A percentile compares a stretch with the other conserved stretches of the same genome.
phyloP scores from a whole-genome alignment of 2,888 invertebrate species.

The Rhingia rostrata region DNA sequence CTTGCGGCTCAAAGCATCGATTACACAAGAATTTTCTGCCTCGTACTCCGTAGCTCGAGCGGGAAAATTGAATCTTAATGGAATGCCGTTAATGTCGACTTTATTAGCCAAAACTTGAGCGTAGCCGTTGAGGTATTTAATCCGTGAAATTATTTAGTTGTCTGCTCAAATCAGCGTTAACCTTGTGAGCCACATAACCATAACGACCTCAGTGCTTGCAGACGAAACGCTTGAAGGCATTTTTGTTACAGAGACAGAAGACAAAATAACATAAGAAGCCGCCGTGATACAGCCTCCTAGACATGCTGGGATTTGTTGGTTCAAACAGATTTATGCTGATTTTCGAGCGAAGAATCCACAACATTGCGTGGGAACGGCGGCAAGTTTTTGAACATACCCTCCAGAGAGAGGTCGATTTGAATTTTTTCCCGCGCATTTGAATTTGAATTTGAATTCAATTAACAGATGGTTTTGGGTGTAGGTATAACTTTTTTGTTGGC shows the following conservation, averaged over 20 bases:
- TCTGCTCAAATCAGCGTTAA: constrained; percentile 37
- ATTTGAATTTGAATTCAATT: constrained; percentile 43
- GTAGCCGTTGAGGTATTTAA: not conserved
- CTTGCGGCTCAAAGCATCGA: constrained; percentile 43
- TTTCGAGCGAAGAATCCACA: not conserved
- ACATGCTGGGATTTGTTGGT: constrained; percentile 42
- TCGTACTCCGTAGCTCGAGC: constrained; percentile 19
- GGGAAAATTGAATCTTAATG: constrained; percentile 46
- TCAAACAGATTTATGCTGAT: constrained; percentile 13
- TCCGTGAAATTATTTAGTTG: constrained; percentile 1
- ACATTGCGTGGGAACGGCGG: constrained; percentile 17
- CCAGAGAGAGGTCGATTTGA: not conserved
- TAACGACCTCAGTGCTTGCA: constrained; percentile 35
- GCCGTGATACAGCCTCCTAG: constrained; percentile 10
- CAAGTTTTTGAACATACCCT: too few relatives aligned
- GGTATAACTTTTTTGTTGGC: not conserved
- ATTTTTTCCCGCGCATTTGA: constrained; percentile 15
- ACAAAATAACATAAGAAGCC: too few relatives aligned
- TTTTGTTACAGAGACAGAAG: not conserved
- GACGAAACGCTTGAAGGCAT: constrained; percentile 59
- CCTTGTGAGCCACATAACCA: constrained; percentile 34
- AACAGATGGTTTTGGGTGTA: constrained; percentile 14
- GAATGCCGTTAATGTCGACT: constrained; percentile 55
- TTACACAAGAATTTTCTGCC: constrained; percentile 49
- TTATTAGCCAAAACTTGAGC: constrained; percentile 41